phyloP scores from a whole-genome alignment of 2,888 invertebrate genomes.

The Pammene aurita region DNA sequence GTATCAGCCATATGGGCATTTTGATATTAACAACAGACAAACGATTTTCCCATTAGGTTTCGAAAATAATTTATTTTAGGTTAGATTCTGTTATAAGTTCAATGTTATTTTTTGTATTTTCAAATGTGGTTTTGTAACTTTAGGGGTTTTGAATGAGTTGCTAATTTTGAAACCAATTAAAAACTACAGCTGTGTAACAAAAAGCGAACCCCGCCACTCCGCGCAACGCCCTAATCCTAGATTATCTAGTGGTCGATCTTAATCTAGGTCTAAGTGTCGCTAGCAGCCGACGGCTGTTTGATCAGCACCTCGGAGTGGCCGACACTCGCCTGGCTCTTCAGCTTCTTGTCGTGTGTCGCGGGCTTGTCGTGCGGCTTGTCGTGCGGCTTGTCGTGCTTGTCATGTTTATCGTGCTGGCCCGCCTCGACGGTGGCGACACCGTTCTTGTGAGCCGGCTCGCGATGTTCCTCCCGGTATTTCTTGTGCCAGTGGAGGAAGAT shows the following conservation, averaged over 20 bases:
- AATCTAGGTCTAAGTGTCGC: slow-evolving; percentile 74
- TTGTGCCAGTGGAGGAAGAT: slow-evolving; percentile 86
- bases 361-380: slow-evolving; percentile 45
- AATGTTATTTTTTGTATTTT: too few relatives aligned
- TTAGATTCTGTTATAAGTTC: too few relatives aligned
- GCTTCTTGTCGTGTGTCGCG: slow-evolving; percentile 50
- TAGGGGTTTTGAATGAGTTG: too few relatives aligned
- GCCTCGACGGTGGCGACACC: slow-evolving; percentile 78
- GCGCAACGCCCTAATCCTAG: slow-evolving; percentile 51
- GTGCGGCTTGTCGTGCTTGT: slow-evolving; percentile 45
- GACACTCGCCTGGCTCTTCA: slow-evolving; percentile 74
- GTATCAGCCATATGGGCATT: neutral
- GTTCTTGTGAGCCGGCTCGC: slow-evolving; percentile 72
- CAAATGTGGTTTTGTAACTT: too few relatives aligned
- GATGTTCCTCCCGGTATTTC: slow-evolving; percentile 73
- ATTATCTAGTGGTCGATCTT: slow-evolving; percentile 51
- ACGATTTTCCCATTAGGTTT: neutral
- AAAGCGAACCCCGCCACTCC: slow-evolving; percentile 27
- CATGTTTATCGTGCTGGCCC: slow-evolving; percentile 50
- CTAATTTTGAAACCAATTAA: too few relatives aligned
- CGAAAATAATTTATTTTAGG: too few relatives aligned
- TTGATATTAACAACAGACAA: neutral
- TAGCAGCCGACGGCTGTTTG: slow-evolving; percentile 74
- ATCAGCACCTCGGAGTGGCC: slow-evolving; percentile 84
- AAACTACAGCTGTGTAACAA: neutral